These are phyloP conservation scores for Aphelinus certus DNA, from an alignment of 1,140 invertebrate genomes.

Conservation along the genomic window DNA sequence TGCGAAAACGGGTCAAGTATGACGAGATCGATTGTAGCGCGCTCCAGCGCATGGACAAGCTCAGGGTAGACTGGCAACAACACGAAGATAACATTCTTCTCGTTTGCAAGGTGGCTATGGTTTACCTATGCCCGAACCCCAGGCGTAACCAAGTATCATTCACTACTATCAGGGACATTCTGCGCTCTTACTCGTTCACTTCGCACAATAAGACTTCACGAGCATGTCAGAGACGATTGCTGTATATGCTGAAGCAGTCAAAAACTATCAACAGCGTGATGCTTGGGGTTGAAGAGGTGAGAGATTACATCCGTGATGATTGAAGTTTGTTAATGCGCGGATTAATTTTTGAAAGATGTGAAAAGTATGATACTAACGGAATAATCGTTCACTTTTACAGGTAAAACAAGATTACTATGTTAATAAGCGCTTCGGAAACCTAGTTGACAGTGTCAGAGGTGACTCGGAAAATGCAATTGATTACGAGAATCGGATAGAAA, in stretches of 20 bases:
- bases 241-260: constrained; percentile 72
- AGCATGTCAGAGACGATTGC: constrained; percentile 74
- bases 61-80: constrained; percentile 71
- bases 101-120: constrained; percentile 74
- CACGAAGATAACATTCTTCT: constrained; percentile 74
- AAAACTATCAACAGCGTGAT: constrained; percentile 68
- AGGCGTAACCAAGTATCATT: constrained; percentile 64
- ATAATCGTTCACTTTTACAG: neutral
- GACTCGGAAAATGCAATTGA: constrained; percentile 47
- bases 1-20: constrained; percentile 60
- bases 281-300: constrained; percentile 71
- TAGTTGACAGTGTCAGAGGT: constrained; percentile 51
- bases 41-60: constrained; percentile 71
- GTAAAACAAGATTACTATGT: constrained; percentile 69
- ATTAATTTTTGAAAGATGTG: too few species aligned
- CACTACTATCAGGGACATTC: constrained; percentile 70
- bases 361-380: too few species aligned
- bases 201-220: constrained; percentile 76
- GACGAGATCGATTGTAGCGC: constrained; percentile 77
- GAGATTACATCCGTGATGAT: constrained; percentile 26
- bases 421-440: constrained; percentile 55
- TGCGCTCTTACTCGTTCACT: constrained; percentile 67
- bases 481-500: constrained; percentile 52
- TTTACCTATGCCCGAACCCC: constrained; percentile 71
- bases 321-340: neutral